Evolutionary conservation across 2,888 invertebrate genomes (phyloP), one percentile per base, ranked within the genome.

Genomic region (Plebejus argus): DNA sequence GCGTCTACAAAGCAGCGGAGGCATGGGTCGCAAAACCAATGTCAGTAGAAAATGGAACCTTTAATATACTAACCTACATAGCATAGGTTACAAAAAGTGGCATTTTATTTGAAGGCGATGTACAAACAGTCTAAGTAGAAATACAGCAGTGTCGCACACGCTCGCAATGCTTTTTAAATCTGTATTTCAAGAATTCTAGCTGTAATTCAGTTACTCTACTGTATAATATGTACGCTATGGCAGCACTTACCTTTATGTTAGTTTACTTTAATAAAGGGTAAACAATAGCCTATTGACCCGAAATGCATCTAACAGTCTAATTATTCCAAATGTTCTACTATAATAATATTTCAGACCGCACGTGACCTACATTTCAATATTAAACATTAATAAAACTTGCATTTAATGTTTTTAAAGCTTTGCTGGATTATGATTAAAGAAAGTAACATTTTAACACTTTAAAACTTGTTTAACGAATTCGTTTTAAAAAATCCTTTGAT

Each of bases 251-350:
- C 49, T 23, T n/a, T 15, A 53, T 53, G 74, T 53, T 53, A 28
- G 74, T 74, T 74, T 74, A 28, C 66, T 66, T 28, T 66, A 66
- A 6, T 1, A 66, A 66, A 66, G 10, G 28, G 28, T 33, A 66
- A 28, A 28, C 28, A 15, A 28, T 66, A 28, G 66, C 66, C 28
- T 66, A 66, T 66, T 66, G 6, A 28, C 5, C 28, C 28, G 12
- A 3, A 66, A 6, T 66, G 66, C 66, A 23, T 23, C 12, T 12
- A 61, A 23, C 6, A 66, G 66, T 28, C 28, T 28, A 66, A 66
- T 66, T 66, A 66, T 66, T 66, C 66, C 28, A 28, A 33, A 66
- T 33, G 6, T 12, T 6, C 28, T 66, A 33, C 1, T 66, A 18
- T 66, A 66, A 66, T 66, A 66, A 15, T 66, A 28, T 66, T 28